Conservation (phyloP, 1,140 invertebrate species). For the Leguminivora glycinivorella region DNA sequence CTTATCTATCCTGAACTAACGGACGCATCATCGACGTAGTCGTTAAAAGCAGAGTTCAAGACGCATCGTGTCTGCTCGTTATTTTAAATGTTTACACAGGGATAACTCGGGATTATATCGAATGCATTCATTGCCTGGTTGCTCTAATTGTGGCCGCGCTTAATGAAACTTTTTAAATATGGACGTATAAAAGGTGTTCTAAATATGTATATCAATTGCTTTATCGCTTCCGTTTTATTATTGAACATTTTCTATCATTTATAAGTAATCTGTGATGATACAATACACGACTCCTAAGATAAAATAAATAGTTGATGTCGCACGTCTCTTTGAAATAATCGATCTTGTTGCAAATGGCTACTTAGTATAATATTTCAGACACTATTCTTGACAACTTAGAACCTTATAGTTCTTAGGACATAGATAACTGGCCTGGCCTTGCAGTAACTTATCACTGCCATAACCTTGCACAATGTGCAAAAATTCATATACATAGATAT, state of each 20-base stretch:
- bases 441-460: no score
- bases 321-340: slow-evolving; percentile 9
- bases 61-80: not conserved
- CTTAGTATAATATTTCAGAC: not conserved
- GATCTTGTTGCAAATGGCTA: not conserved
- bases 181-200: not conserved
- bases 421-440: no score
- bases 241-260: slow-evolving; percentile 3
- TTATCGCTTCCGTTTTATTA: slow-evolving; percentile 1
- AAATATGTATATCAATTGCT: not conserved
- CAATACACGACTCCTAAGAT: not conserved
- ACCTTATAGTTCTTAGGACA: no score
- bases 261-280: slow-evolving; percentile 3
- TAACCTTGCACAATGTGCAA: no score
- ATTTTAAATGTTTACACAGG: slow-evolving; percentile 12
- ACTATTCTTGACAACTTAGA: not conserved
- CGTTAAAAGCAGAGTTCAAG: slow-evolving; percentile 11
- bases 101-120: slow-evolving; percentile 8
- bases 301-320: not conserved
- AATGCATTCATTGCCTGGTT: slow-evolving; percentile 6
- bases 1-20: slow-evolving; percentile 33
- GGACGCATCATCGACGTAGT: slow-evolving; percentile 17
- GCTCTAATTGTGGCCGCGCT: not conserved
- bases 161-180: not conserved
- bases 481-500: no score